Base-by-base conservation (phyloP, 2,113 vertebrate species). In the Notothenia coriiceps region DNA sequence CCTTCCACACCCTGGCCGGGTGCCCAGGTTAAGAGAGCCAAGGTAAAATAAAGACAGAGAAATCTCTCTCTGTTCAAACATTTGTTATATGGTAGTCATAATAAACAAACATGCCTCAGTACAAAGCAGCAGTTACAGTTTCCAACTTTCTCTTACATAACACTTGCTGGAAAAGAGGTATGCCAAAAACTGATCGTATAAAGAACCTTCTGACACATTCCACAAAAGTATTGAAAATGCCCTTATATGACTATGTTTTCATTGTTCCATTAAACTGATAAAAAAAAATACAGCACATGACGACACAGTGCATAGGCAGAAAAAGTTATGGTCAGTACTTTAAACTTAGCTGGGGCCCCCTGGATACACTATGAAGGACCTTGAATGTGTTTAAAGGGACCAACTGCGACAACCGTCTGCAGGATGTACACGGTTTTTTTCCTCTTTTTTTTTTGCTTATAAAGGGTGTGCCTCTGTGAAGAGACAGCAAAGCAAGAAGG, bases 391-490 rank as follows among this genome's bases (percentile, higher is more conserved):
- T 76, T 61, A 12, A 11, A 52, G 5, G 65, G 54, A 54, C 18
- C 7, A 4, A 11, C 25, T 56, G 52, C n/a, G 14, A 80, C 55
- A 7, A 3, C 46, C 14, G 60, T 86, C 50, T 65, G 14, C 2
- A 73, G 67, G 13, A 33, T 83, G 46, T 64, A 67, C 50, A n/a
- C 49, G 1, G 25, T 50, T 55, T 54, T 67, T 75, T 73, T 70
- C 8, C 18, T 43, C 10, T 76, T 67, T 74, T 82, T 54, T 54
- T 55, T 64, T 51, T 70, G 29, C 20, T 25, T 69, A 20, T 78
- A 59, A 90, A 92, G 92, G 94, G 94, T 92, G 93, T 88, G 93
- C 87, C 91, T 83, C 82, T 80, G 70, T 20, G 77, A 86, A 66
- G 76, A 90, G 90, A 91, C 88, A 89, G 88, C 74, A 9, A 62